Base-by-base conservation (phyloP, 1,140 invertebrate genomes). In the Chlorops oryzae region DNA sequence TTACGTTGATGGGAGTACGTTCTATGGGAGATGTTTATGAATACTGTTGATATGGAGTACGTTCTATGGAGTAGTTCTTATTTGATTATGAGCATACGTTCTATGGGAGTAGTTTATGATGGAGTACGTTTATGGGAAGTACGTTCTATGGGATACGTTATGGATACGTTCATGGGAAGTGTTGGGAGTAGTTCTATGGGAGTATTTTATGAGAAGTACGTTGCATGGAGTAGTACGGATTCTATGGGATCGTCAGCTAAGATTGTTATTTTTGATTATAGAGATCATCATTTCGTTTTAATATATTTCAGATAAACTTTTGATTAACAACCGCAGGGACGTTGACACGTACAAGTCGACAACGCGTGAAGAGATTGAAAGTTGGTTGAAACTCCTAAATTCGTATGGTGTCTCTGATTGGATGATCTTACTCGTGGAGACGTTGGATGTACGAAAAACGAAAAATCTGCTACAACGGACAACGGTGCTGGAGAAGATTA, bases 401-500 rank as follows among this genome's bases (percentile, higher is more conserved):
- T 79, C 80, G 50, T 80, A 81, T 64, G 83, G 86, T 45, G 83
- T 95, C 43, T 77, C 82, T 50, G 93, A 97, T 74, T 97, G 92
- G 93, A 82, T 97, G 79, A 90, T 97, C 62, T 81, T 96, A 40
- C 74, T 96, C 51, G 90, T 97, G 25, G 91, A 94, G 75, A 90
- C 87, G 43, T 87, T 91, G 73, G 93, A 97, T 75, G 85, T 87
- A 61, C 86, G 88, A 61, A 90, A 90, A 72, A 84, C 85, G 34
- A 96, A 95, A 72, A 96, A 97, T 75, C 73, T 97, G 18, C 74
- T 98, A 41, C 90, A 91, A 20, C 81, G 93, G 59, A 92, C 90
- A 42, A 94, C 92, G 24, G 92, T 97, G 20, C 75, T 94, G 51
- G 94, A 97, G 75, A 96, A 94, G 80, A 90, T 97, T 44, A 86